A percentile compares a stretch with the other conserved stretches of the same genome.
phyloP scores from a whole-genome alignment of 2,888 invertebrate genomes.

The Trichogramma evanescens region DNA sequence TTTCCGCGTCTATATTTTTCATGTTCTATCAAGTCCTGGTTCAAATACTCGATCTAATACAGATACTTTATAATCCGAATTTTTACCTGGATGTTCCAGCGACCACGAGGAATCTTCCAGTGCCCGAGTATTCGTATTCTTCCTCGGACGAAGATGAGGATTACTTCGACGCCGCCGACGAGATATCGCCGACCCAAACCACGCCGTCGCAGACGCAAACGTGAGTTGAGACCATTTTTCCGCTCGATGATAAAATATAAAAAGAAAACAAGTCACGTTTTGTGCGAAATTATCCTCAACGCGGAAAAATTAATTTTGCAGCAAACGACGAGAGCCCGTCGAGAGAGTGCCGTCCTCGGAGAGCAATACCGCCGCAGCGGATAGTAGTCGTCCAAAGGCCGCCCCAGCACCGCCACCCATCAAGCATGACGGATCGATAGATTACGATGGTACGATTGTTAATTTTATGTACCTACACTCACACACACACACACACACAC shows the following conservation, averaged over 20 bases:
- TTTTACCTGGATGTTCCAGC: conserved; percentile 5
- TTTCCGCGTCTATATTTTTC: no score
- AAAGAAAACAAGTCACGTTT: not conserved
- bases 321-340: conserved; percentile 33
- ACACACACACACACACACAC: no score
- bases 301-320: conserved; percentile 21
- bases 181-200: conserved; percentile 35
- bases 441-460: conserved; percentile 64
- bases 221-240: conserved; percentile 6
- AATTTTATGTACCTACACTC: no score
- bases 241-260: not conserved
- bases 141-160: conserved; percentile 95
- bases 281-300: no score
- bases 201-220: conserved; percentile 20
- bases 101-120: conserved; percentile 49
- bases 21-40: no score
- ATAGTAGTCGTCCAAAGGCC: conserved; percentile 26
- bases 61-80: not conserved
- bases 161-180: conserved; percentile 87
- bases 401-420: conserved; percentile 50
- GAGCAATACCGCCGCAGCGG: conserved; percentile 24
- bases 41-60: no score
- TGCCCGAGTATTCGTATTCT: conserved; percentile 93
- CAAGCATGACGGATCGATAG: conserved; percentile 65
- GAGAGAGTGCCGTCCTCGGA: conserved; percentile 27